These are phyloP conservation scores for Apotomis betuletana DNA, from an alignment of 2,888 invertebrate species.

Conservation along the genomic window DNA sequence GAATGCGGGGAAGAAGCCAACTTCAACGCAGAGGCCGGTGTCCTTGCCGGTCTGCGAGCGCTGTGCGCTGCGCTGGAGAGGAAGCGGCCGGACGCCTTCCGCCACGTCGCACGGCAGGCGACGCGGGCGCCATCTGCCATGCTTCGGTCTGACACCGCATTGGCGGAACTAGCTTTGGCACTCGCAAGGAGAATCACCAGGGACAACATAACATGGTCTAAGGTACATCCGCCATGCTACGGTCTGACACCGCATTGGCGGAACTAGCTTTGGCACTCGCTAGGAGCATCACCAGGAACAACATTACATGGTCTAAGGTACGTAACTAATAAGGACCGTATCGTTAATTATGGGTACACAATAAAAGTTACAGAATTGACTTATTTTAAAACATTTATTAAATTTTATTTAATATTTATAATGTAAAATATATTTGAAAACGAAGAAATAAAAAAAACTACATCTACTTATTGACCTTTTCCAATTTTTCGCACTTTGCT, in stretches of 20 bases:
- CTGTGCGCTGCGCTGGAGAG: constrained; percentile 89
- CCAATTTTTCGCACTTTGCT: too few species aligned
- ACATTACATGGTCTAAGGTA: constrained; percentile 92
- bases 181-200: constrained; percentile 89
- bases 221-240: constrained; percentile 85
- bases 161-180: constrained; percentile 85
- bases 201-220: constrained; percentile 90
- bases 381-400: too few species aligned
- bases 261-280: constrained; percentile 87
- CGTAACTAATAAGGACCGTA: too few species aligned
- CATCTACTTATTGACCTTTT: too few species aligned
- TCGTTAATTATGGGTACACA: too few species aligned
- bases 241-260: constrained; percentile 84
- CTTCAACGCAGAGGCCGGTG: constrained; percentile 75
- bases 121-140: constrained; percentile 84
- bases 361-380: too few species aligned
- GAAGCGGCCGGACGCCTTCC: constrained; percentile 89
- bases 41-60: constrained; percentile 72
- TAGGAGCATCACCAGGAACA: constrained; percentile 87
- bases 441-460: too few species aligned
- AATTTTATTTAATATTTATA: too few species aligned
- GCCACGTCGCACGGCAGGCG: constrained; percentile 88
- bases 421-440: too few species aligned
- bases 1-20: constrained; percentile 81
- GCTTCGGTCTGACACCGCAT: constrained; percentile 84